Base-by-base conservation (phyloP, 2,888 invertebrate species). In the Teinopalpus imperialis region DNA sequence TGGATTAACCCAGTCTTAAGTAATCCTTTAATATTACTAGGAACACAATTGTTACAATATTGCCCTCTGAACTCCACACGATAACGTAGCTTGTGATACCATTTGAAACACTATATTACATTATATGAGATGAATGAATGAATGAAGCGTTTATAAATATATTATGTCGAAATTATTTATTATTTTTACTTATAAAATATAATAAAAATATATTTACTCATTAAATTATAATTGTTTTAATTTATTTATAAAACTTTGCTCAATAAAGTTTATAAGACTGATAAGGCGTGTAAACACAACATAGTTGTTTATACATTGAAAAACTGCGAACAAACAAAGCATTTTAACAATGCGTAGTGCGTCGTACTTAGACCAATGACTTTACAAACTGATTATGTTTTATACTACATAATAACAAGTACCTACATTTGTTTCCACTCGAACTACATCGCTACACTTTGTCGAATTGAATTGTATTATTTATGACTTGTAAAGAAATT, bases 1-100 rank as follows among this genome's bases (percentile, higher is more conserved):
- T n/a, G 43, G 45, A 45, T 52, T 52, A 52, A 34, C 27, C 43
- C 23, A 35, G 30, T 39, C 46, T 46, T 35, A 47, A 9, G 18
- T 35, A 40, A 37, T 27, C 20, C 34, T 27, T 42, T 20, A 34
- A 37, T 13, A 47, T 42, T 39, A 24, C 21, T 40, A 37, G 23
- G 16, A 24, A 26, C 21, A 14, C 21, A 12, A 16, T 21, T 14
- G 13, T 26, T 45, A 21, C 31, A 39, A 34, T 35, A 35, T 40
- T 46, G 40, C 40, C 34, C 13, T n/a, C 9, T n/a, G 3, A 21
- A 23, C 27, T 29, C 18, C 4, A 24, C n/a, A 27, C 39, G 16
- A 14, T 23, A 27, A 10, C 27, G 26, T 29, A 5, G 9, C 20
- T 23, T 37, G n/a, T 18, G 14, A 14, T 32, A 21, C 21, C n/a